phyloP scores from a whole-genome alignment of 2,888 invertebrate genomes.

The Philopedon plagiatum region DNA sequence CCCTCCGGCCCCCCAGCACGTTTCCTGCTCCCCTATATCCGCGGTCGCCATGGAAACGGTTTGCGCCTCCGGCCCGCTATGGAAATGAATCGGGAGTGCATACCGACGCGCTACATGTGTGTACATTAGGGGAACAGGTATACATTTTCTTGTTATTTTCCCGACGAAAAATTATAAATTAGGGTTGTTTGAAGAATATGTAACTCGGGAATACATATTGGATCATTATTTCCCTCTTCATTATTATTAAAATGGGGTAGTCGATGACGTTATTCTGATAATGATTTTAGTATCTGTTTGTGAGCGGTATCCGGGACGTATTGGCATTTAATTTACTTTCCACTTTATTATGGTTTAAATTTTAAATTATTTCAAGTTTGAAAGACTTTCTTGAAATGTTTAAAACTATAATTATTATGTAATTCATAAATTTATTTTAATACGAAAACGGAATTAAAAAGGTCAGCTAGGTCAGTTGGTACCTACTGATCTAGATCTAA shows the following conservation, averaged over 20 bases:
- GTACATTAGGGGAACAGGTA: conserved; percentile 39
- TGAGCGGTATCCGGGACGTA: neutral
- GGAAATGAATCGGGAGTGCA: conserved; percentile 48
- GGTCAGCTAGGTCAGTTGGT: too few species aligned
- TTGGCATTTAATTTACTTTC: too few species aligned
- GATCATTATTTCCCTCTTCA: neutral
- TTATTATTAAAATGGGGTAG: neutral
- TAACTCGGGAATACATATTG: neutral
- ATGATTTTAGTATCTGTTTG: neutral
- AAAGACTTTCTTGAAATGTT: too few species aligned
- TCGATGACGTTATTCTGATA: neutral
- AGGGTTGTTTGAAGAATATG: conserved; percentile 17
- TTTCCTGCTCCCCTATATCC: conserved; percentile 9
- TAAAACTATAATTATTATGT: too few species aligned
- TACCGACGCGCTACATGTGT: conserved; percentile 37
- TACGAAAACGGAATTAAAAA: too few species aligned
- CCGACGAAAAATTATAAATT: conserved; percentile 12
- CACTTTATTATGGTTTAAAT: too few species aligned
- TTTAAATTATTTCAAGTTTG: too few species aligned
- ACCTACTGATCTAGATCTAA: too few species aligned
- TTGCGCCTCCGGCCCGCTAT: conserved; percentile 48
- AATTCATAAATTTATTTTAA: too few species aligned
- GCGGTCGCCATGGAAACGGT: conserved; percentile 43
- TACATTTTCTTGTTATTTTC: conserved; percentile 42
- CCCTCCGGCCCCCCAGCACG: conserved; percentile 23